Base-by-base conservation (phyloP, 2,797 vertebrate species). In the Poliocrania exsul region DNA sequence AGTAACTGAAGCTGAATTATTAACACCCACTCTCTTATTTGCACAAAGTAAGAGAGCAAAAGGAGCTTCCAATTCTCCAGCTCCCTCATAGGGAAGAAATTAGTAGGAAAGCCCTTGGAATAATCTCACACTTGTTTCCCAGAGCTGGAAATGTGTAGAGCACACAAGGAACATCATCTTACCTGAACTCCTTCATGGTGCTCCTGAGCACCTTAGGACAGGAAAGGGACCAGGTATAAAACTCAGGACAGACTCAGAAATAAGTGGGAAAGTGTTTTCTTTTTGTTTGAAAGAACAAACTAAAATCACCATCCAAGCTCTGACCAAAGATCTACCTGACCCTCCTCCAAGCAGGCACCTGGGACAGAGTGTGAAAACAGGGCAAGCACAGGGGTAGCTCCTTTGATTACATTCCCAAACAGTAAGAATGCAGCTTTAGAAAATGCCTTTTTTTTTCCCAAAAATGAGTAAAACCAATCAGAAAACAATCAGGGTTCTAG, bases 1-100 rank as follows among this genome's bases (percentile, higher is more conserved):
- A 64, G 79, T 65, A 88, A 78, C 15, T 60, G 57, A 60, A 20
- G 24, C 13, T 81, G 75, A 78, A 67, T 61, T 85, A 67, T 69
- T 83, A 82, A 79, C 33, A 80, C 2, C 5, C 17, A 28, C 9
- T 3, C 40, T 79, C 40, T 37, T 67, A 38, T 5, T 42, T 40
- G 74, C 65, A 82, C 47, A 67, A 74, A 51, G 37, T 31, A 40
- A 6, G 16, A 15, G 4, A 83, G 60, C 9, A 31, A 83, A 83
- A 88, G 31, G 5, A 83, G 46, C 13, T 58, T 54, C 40, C 35
- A 78, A 25, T 23, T 77, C 69, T 46, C 49, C 47, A 72, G 28
- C 21, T 75, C 21, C 26, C n/a, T 50, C 6, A 4, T 10, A 90
- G 28, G 26, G 5, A 71, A 75, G 49, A 81, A 86, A 70, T 21